A percentile compares a stretch with the other conserved stretches of the same genome.
phyloP scores from a whole-genome alignment of 2,888 invertebrate species.

The Pseudococcus longispinus region DNA sequence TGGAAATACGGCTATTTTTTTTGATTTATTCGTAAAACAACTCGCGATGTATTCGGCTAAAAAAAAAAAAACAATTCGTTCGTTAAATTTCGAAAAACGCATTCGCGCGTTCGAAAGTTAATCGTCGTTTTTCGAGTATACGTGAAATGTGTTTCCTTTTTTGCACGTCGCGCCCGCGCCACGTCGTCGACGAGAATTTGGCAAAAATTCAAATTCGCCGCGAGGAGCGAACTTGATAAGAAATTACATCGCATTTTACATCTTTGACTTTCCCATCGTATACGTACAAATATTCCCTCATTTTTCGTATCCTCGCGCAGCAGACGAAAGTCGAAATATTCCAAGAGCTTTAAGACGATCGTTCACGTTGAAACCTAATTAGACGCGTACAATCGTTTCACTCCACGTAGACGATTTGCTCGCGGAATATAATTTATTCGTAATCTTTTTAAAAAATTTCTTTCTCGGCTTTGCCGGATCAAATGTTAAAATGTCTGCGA shows the following conservation, averaged over 20 bases:
- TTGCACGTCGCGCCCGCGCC: not conserved
- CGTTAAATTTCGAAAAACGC: slow-evolving; percentile 2
- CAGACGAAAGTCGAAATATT: not conserved
- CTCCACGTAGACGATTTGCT: not conserved
- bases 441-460: not conserved
- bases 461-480: not conserved
- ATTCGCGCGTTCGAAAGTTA: not conserved
- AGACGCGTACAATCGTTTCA: not conserved
- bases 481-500: slow-evolving; percentile 4
- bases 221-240: slow-evolving; percentile 6
- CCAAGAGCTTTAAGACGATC: not conserved
- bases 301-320: not conserved
- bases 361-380: not conserved
- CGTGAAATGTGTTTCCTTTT: not conserved
- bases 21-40: not conserved
- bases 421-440: not conserved
- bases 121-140: not conserved
- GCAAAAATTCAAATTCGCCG: slow-evolving; percentile 22
- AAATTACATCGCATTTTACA: slow-evolving; percentile 18
- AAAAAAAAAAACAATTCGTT: slow-evolving; percentile 4
- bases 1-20: slow-evolving; percentile 21
- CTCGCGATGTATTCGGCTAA: not conserved
- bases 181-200: not conserved
- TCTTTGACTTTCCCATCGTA: not conserved
- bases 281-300: not conserved